Evolutionary conservation across 2,888 invertebrate genomes (phyloP), one percentile per base, ranked within the genome.

Genomic region (Standfussiana lucernea): DNA sequence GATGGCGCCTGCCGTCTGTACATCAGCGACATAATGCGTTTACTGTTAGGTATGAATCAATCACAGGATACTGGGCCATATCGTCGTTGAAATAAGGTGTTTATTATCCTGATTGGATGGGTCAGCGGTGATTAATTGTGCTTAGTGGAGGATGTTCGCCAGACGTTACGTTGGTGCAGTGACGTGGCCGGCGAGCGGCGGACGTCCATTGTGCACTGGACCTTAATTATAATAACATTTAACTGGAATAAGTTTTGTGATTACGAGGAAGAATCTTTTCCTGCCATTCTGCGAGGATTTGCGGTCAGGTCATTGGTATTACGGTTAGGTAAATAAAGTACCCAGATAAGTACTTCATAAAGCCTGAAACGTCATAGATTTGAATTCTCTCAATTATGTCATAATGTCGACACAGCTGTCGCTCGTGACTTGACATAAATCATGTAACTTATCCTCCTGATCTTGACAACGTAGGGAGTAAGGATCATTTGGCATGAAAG

Each of bases 171-270:
- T 88, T 89, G 82, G 83, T 64, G 75, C 47, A 75, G 89, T 93
- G 93, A 95, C 94, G 95, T 93, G 94, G 93, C 94, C 93, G 93
- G 94, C 53, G n/a, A 50, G 3, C 50, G 24, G 50, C 94, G 93
- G 93, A 92, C 92, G 91, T 88, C 89, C 92, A 94, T 94, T 94
- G 94, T 95, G 86, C 73, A 79, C 77, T 67, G 64, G 73, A 74
- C 77, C 75, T 82, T 85, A 85, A 85, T 86, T 80, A 88, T 69
- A 83, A 82, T 82, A 82, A 75, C 71, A 85, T 87, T 81, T 85
- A 83, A 74, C 76, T 77, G 77, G 80, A 84, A 88, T 84, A 82
- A 65, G 71, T 78, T 77, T 76, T 59, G 37, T 45, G 40, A 79
- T 82, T 86, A 84, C 76, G 59, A 37, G 68, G 80, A 88, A 83